Conservation (phyloP, 2,797 vertebrate species). For the Threskiornis aethiopicus region DNA sequence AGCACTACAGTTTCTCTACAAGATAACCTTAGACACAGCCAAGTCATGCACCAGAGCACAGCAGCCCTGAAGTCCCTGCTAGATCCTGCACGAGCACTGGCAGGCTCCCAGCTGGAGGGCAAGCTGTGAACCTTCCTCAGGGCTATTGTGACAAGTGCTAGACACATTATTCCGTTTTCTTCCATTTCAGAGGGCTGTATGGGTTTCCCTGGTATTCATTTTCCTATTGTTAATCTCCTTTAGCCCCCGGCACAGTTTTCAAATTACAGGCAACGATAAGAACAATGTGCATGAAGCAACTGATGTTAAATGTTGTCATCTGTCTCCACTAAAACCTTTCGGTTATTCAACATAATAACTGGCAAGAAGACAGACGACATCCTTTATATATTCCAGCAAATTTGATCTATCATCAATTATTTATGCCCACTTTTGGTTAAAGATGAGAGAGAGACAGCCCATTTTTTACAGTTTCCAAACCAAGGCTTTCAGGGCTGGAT, state of each 20-base stretch:
- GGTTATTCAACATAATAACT: neutral
- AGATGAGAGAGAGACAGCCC: neutral
- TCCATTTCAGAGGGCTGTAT: neutral
- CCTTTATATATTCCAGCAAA: constrained; percentile 30
- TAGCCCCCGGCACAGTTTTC: constrained; percentile 47
- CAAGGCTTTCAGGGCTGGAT: neutral
- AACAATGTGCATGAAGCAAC: neutral
- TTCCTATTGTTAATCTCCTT: constrained; percentile 37
- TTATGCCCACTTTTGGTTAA: neutral
- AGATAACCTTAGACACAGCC: rapidly evolving
- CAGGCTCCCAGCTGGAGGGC: neutral
- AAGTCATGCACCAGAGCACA: neutral
- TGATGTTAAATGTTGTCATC: constrained; percentile 45
- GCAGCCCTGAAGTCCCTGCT: neutral
- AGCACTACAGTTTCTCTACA: neutral
- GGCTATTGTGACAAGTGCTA: neutral
- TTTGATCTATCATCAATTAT: constrained; percentile 30
- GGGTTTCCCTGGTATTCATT: constrained; percentile 15
- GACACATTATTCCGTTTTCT: neutral
- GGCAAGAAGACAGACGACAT: constrained; percentile 39
- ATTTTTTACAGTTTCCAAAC: constrained; percentile 21
- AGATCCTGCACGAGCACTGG: neutral
- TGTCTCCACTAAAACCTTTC: neutral
- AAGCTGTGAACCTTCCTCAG: neutral
- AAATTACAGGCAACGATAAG: constrained; percentile 6